phyloP scores from a whole-genome alignment of 1,140 invertebrate genomes.

The Phortica variegata region DNA sequence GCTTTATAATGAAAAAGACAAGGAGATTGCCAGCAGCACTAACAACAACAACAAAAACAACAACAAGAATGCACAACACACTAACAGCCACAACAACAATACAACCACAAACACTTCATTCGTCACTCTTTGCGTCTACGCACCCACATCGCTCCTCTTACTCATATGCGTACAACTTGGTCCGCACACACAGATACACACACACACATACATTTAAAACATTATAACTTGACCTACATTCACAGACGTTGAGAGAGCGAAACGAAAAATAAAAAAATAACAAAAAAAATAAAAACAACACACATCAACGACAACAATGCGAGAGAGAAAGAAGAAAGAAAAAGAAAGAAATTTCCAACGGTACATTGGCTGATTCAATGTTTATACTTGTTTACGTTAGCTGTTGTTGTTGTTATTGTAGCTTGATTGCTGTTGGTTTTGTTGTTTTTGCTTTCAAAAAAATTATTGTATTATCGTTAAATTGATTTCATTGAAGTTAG shows the following conservation, averaged over 20 bases:
- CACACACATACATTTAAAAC: too few relatives aligned
- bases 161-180: too few relatives aligned
- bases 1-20: constrained; percentile 20
- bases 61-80: constrained; percentile 22
- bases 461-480: constrained; percentile 54
- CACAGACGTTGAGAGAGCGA: too few relatives aligned
- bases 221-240: constrained; percentile 53
- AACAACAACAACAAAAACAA: neutral
- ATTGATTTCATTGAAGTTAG: constrained; percentile 53
- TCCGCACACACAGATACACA: constrained; percentile 1
- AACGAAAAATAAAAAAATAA: constrained; percentile 49
- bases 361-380: constrained; percentile 46
- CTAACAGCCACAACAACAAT: constrained; percentile 13
- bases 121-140: too few relatives aligned
- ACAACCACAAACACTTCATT: too few relatives aligned
- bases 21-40: constrained; percentile 6
- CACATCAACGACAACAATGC: constrained; percentile 20
- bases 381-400: constrained; percentile 20
- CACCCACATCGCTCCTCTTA: too few relatives aligned
- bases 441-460: constrained; percentile 36
- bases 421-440: too few relatives aligned
- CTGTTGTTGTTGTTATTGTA: constrained; percentile 6
- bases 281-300: constrained; percentile 29
- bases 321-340: constrained; percentile 41
- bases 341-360: constrained; percentile 54